Percentiles rank a stretch among this genome's conserved stretches.
phyloP scores from a whole-genome alignment of 1,140 invertebrate species.

The Choristoneura fumiferana region DNA sequence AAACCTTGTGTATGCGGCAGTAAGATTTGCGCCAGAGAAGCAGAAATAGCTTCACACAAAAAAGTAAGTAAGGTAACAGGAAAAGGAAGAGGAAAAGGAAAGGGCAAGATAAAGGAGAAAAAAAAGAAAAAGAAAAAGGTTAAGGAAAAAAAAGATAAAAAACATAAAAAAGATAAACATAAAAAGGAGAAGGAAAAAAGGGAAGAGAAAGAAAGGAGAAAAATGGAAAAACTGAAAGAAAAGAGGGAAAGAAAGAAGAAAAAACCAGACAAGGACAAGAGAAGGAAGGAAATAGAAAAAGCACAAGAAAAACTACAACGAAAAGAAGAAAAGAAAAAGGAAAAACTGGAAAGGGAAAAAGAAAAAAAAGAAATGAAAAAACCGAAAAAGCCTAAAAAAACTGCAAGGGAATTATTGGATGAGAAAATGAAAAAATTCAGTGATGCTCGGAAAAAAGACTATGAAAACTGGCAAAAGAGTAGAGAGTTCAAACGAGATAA shows the following conservation, averaged over 20 bases:
- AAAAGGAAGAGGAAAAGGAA: too few species aligned
- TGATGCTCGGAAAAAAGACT: too few species aligned
- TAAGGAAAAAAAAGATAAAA: constrained; percentile 17
- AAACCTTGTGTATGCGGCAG: constrained; percentile 30
- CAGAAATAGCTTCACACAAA: too few species aligned
- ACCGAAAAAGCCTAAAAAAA: constrained; percentile 9
- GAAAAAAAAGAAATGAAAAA: constrained; percentile 12
- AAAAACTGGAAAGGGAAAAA: constrained; percentile 21
- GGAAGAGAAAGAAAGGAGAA: constrained; percentile 26
- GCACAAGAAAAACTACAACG: constrained; percentile 21
- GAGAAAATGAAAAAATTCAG: too few species aligned
- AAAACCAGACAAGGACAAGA: constrained; percentile 7
- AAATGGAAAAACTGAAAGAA: constrained; percentile 21
- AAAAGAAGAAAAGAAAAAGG: constrained; percentile 24
- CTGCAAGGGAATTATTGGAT: constrained; percentile 24
- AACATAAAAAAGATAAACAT: constrained; percentile 21
- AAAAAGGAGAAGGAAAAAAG: constrained; percentile 25
- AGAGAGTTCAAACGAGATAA: too few species aligned
- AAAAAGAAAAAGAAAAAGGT: constrained; percentile 20
- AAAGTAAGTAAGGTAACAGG: too few species aligned
- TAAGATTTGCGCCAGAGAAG: constrained; percentile 23
- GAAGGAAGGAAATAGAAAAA: constrained; percentile 27
- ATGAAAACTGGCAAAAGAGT: too few species aligned
- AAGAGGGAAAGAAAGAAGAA: constrained; percentile 11
- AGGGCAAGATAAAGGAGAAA: constrained; percentile 20